Base-by-base conservation (phyloP, 2,888 invertebrate species). In the Cantharis rufa region DNA sequence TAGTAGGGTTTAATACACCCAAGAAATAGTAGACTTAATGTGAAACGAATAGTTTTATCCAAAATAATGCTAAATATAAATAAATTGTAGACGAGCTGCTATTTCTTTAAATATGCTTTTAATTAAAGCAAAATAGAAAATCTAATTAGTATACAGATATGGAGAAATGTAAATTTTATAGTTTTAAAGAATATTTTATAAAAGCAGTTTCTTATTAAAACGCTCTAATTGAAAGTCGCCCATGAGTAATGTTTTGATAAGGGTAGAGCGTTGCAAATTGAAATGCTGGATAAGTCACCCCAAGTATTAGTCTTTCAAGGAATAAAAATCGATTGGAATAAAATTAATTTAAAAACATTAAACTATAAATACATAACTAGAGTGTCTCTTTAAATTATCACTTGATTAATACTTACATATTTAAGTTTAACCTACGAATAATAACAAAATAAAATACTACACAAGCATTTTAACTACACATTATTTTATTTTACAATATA, bases 181-280 rank as follows among this genome's bases (percentile, higher is more conserved):
- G 48, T n/a, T 48, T 48, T 48, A 48, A 48, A 48, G 48, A 48
- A 48, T 48, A 48, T 66, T 18, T 66, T 66, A 15, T 66, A 21
- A 66, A 66, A 66, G 64, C 24, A 24, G n/a, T 66, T 66, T 66
- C 24, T 66, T 16, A 66, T n/a, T 66, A 66, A 66, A 66, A 66
- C 64, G 21, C 64, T 66, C 24, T 66, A 66, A 66, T 66, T 66
- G 64, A 66, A 66, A 66, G 64, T 66, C 24, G 64, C 64, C 64
- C 64, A 66, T 21, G 64, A 66, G 64, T 66, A 66, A 66, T 66
- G 64, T 66, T 66, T 66, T 66, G 64, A 66, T 18, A 66, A 66
- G 64, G 64, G 64, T 66, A 66, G 48, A 66, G 64, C 64, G 18
- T 66, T 21, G 64, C 64, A 66, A 66, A 66, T 21, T 66, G 64